Evolutionary conservation across 2,797 vertebrate species (phyloP), one percentile per base, ranked within the genome.

Genomic region (Poeciliopsis infans): DNA sequence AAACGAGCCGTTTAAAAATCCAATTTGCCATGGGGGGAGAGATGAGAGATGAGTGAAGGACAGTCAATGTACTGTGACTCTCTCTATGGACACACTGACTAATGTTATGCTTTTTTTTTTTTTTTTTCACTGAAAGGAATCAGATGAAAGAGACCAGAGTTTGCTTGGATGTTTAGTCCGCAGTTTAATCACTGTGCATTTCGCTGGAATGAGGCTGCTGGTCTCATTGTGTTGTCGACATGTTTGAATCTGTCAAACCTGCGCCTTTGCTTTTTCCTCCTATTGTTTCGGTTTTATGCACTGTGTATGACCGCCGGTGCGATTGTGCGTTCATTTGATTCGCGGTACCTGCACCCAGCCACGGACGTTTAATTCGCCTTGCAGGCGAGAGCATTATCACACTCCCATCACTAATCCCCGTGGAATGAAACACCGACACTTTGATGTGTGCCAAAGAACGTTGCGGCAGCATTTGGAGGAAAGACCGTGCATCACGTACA

Each of bases 381-480:
- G 86, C 83, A 85, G 83, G 83, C 83, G 78, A 84, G 85, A 88
- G 90, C 83, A 85, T 93, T 92, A 93, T 92, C 90, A 88, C 92
- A 88, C 78, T 69, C 88, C 73, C 89, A 92, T 93, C 92, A 90
- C 89, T 94, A 94, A 94, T 94, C 91, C 91, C 91, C 80, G 4
- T 86, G 92, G 94, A 95, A 92, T 93, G 87, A 92, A 92, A 89
- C 86, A 59, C 83, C 75, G 81, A 87, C 89, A 92, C 94, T 93
- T 95, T 95, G 93, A 95, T 92, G 94, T 94, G 88, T 86, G 92
- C 83, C 87, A 91, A 86, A 93, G 90, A 94, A 90, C 86, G 78
- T 72, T 61, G 81, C 83, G 83, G 76, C 85, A 84, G 91, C 86
- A 88, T 93, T 89, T 84, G 87, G 81, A 94, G 86, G 89, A 85